phyloP scores from a whole-genome alignment of 2,113 vertebrate species.

The Brachionichthys hirsutus region DNA sequence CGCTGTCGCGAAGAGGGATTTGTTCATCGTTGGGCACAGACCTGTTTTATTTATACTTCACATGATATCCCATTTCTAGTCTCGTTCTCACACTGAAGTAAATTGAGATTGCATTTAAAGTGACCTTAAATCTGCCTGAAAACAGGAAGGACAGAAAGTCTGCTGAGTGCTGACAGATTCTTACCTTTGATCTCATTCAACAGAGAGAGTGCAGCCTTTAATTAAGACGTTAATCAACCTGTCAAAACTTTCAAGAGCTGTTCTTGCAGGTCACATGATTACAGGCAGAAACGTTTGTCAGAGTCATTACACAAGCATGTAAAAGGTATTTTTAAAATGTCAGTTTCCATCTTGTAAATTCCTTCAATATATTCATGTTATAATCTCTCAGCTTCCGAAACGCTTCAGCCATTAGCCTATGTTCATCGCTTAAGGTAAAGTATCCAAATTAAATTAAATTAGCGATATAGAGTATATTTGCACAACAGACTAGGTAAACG shows the following conservation, averaged over 20 bases:
- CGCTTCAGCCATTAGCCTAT: not conserved
- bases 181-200: too few species aligned
- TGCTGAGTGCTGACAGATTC: too few species aligned
- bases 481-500: not conserved
- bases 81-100: conserved; percentile 11
- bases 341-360: too few species aligned
- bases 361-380: not conserved
- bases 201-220: too few species aligned
- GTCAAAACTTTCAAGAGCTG: not conserved
- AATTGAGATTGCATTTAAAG: conserved; percentile 13
- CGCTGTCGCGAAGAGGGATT: not conserved
- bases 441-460: not conserved
- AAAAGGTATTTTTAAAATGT: not conserved
- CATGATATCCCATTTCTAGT: conserved; percentile 12
- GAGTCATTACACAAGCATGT: not conserved
- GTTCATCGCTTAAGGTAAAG: too few species aligned
- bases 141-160: not conserved
- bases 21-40: conserved; percentile 9
- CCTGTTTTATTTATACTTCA: conserved; percentile 24
- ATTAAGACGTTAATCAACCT: too few species aligned
- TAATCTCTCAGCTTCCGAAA: not conserved
- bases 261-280: not conserved
- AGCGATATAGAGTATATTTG: not conserved
- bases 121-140: conserved; percentile 9
- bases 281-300: too few species aligned